These are phyloP conservation scores for Coptotermes formosanus DNA, from an alignment of 1,140 invertebrate species.

Conservation along the genomic window DNA sequence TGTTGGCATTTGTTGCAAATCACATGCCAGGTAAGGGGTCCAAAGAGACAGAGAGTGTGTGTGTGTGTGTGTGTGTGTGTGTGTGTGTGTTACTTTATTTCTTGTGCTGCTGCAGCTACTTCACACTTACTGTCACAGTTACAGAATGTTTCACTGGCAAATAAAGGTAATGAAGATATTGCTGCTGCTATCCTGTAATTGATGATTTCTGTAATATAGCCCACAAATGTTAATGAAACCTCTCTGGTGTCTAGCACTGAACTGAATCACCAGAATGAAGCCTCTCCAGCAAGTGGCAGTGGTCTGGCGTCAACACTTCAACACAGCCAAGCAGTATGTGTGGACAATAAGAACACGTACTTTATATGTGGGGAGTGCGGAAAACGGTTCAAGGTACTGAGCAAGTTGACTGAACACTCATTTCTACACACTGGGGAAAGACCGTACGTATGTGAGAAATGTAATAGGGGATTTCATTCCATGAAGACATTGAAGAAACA, in stretches of 20 bases:
- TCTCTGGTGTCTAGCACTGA: background rate
- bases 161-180: no score
- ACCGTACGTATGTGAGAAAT: constrained; percentile 5
- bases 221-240: no score
- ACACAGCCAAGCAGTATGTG: background rate
- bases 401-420: background rate
- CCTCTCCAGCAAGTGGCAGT: background rate
- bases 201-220: no score
- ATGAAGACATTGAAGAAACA: constrained; percentile 3
- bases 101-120: no score
- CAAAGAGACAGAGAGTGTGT: no score
- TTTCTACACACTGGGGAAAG: background rate
- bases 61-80: no score
- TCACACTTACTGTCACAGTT: no score
- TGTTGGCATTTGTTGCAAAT: no score
- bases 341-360: background rate
- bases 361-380: background rate
- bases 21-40: no score
- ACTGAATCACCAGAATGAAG: background rate
- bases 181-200: no score
- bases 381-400: background rate
- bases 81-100: no score
- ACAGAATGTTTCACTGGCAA: no score
- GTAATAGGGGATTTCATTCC: background rate
- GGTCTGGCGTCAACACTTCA: background rate